Evolutionary conservation across 2,888 invertebrate genomes (phyloP).

Genomic region (Belgica antarctica): DNA sequence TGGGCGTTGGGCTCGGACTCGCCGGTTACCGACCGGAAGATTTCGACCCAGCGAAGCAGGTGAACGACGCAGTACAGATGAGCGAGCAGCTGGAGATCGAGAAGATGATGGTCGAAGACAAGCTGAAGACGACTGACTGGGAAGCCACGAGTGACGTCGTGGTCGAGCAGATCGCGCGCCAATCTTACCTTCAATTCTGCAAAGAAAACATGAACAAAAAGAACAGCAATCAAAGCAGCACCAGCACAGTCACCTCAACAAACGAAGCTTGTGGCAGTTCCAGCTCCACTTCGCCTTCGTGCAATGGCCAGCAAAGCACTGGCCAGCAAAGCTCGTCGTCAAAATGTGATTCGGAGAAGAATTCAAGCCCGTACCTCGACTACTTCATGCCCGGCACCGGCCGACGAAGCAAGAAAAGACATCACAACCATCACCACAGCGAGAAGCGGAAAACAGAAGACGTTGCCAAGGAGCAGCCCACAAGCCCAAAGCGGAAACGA

Average conservation of each 20-base stretch:
- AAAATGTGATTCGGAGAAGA: slow-evolving; percentile 12
- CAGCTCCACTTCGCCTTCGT: slow-evolving; percentile 27
- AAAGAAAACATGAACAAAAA: slow-evolving; percentile 62
- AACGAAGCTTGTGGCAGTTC: slow-evolving; percentile 30
- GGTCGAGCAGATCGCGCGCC: slow-evolving; percentile 81
- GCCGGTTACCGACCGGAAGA: slow-evolving; percentile 75
- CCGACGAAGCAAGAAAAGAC: slow-evolving; percentile 16
- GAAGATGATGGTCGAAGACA: slow-evolving; percentile 88
- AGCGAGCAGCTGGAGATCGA: slow-evolving; percentile 79
- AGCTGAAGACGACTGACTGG: slow-evolving; percentile 84
- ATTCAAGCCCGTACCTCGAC: neutral
- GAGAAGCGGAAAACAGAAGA: slow-evolving; percentile 40
- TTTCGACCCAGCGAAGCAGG: slow-evolving; percentile 64
- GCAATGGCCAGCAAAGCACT: too few relatives aligned
- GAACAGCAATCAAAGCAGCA: slow-evolving; percentile 14
- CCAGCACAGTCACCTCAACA: slow-evolving; percentile 26
- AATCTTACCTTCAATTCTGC: slow-evolving; percentile 80
- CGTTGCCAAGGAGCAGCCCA: neutral
- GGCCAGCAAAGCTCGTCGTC: slow-evolving; percentile 30
- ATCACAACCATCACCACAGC: slow-evolving; percentile 10
- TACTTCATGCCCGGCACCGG: slow-evolving; percentile 23
- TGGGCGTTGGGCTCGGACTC: slow-evolving; percentile 81
- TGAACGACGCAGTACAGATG: slow-evolving; percentile 71
- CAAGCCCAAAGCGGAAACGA: slow-evolving; percentile 39
- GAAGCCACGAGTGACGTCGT: slow-evolving; percentile 89